Base-by-base conservation (phyloP, 2,113 vertebrate genomes). In the Oncorhynchus tshawytscha region DNA sequence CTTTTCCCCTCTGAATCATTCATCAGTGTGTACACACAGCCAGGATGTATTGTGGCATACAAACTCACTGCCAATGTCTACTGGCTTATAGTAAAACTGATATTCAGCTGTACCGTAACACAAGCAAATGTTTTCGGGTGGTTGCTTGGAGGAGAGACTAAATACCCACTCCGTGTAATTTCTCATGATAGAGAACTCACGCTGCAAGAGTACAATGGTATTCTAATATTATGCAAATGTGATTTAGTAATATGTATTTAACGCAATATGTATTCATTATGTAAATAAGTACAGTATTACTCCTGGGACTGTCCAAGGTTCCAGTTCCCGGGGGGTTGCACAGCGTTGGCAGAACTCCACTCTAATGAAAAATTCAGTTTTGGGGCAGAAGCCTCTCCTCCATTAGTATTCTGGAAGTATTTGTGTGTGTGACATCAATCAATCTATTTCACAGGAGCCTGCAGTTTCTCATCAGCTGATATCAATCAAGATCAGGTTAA, bases 401-500 rank as follows among this genome's bases (percentile, higher is more conserved):
- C 83, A 75, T 85, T 83, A 81, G 81, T 82, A 77, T 85, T 77
- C 70, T 64, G 57, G 49, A 57, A 64, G 29, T 64, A 79, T 83
- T 86, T 84, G 45, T 70, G 64, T 45, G 20, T 62, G 6, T 34
- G 73, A 76, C 73, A 85, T 80, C 62, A 84, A 87, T 86, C 83
- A 77, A 74, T 74, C 73, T 67, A 67, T 80, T 83, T 76, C 16
- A 57, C 49, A 9, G 49, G 24, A 54, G 71, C 59, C 51, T 68
- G 81, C 67, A 71, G 13, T 5, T 77, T 78, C 80, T 70, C 82
- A 79, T 82, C 70, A 74, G 76, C 60, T 29, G 24, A 18, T 62
- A 88, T 90, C 81, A 73, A 77, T 90, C 81, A 85, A 76, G 81
- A 48, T 84, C 84, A 59, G 60, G 64, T 79, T 29, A 67, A 18